These are phyloP conservation scores for Alces alces DNA, from an alignment of 2,113 vertebrate genomes.

Conservation along the genomic window DNA sequence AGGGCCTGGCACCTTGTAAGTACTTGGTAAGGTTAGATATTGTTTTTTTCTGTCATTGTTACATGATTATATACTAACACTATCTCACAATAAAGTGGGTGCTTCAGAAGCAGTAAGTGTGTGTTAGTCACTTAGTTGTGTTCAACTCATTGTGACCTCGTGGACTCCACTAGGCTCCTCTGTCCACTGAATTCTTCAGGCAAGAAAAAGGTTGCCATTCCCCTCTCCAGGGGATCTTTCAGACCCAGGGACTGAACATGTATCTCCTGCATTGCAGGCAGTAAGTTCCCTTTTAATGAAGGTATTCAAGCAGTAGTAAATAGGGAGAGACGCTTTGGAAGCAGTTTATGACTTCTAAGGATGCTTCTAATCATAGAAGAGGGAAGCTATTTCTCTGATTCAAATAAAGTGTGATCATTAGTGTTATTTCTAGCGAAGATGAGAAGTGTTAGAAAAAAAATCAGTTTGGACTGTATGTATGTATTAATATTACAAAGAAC, in stretches of 20 bases:
- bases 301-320: neutral
- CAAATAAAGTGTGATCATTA: slow-evolving; percentile 31
- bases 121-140: neutral
- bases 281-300: neutral
- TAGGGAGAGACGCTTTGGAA: neutral
- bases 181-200: neutral
- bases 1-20: neutral
- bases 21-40: neutral
- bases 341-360: slow-evolving; percentile 5
- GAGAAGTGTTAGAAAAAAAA: neutral
- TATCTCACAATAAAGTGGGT: neutral
- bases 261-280: neutral
- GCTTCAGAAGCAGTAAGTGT: neutral
- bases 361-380: slow-evolving; percentile 21
- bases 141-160: neutral
- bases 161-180: neutral
- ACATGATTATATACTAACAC: neutral
- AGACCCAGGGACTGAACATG: neutral
- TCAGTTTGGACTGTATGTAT: neutral
- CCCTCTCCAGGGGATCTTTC: neutral
- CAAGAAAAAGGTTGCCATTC: neutral
- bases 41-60: neutral
- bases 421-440: slow-evolving; percentile 24
- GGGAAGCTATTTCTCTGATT: slow-evolving; percentile 22
- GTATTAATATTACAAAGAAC: neutral